Conservation (phyloP, 1,140 invertebrate genomes). For the Lucilia cuprina region DNA sequence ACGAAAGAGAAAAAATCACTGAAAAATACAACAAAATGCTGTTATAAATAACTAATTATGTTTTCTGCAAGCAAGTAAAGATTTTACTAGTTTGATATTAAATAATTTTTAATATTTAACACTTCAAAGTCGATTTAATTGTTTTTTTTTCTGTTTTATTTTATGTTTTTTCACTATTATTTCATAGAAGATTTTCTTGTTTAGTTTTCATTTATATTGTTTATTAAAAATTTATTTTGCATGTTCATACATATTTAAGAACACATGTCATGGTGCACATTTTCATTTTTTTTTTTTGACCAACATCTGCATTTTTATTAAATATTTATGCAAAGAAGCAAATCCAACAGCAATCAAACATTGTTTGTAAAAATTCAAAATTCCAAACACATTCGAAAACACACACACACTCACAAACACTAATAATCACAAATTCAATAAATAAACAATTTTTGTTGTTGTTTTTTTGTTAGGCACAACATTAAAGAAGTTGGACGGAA, state of each 20-base stretch:
- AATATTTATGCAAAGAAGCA: constrained; percentile 14
- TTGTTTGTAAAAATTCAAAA: not conserved
- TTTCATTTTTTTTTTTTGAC: not conserved
- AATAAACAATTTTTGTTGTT: too few relatives aligned
- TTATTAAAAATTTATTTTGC: not conserved
- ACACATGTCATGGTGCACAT: not conserved
- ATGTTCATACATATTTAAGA: not conserved
- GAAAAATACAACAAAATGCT: too few relatives aligned
- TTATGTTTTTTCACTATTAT: not conserved
- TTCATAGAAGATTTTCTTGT: not conserved
- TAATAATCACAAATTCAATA: not conserved
- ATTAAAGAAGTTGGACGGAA: not conserved
- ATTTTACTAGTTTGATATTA: too few relatives aligned
- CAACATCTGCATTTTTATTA: not conserved
- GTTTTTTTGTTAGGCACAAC: not conserved
- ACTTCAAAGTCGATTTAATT: too few relatives aligned
- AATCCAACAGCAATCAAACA: not conserved
- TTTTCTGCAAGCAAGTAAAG: too few relatives aligned
- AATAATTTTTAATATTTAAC: too few relatives aligned
- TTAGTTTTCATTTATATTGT: not conserved
- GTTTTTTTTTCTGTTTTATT: not conserved
- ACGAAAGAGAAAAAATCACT: not conserved
- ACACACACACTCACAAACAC: not conserved
- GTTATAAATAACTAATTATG: too few relatives aligned
- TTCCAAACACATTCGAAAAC: not conserved